A percentile compares a stretch with the other conserved stretches of the same genome.
These are phyloP conservation scores for Plagodis pulveraria DNA, from an alignment of 2,888 invertebrate genomes.

Conservation along the genomic window DNA sequence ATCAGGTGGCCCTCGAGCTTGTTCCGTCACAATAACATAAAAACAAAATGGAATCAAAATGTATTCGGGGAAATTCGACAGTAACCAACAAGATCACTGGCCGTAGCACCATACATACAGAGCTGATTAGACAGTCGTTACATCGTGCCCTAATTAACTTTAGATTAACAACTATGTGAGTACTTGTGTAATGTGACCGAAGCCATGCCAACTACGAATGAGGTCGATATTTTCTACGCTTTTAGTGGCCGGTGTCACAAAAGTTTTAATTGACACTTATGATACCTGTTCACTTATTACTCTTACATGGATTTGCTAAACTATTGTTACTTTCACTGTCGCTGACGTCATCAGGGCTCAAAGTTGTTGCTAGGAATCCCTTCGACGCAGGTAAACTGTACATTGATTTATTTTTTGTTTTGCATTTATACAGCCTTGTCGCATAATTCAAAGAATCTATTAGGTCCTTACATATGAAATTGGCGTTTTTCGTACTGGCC, in stretches of 20 bases:
- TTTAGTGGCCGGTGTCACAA: conserved; percentile 2
- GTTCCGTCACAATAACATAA: no score
- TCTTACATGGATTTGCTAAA: not conserved
- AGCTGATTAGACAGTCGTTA: conserved; percentile 3
- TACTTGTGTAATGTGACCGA: not conserved
- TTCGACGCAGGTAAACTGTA: no score
- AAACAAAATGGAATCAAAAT: no score
- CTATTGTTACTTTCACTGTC: not conserved
- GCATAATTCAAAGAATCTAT: no score
- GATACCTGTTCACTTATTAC: not conserved
- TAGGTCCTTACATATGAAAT: no score
- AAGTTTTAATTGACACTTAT: conserved; percentile 3
- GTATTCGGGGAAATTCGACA: no score
- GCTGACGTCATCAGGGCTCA: not conserved
- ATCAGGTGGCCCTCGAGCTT: no score
- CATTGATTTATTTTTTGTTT: no score
- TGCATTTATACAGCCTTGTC: no score
- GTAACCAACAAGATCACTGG: not conserved
- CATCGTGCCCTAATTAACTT: conserved; percentile 21
- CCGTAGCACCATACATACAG: not conserved
- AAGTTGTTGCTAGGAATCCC: no score
- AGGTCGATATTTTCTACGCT: conserved; percentile 6
- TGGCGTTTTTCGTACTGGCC: no score
- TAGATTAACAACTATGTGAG: conserved; percentile 15
- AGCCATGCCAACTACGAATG: conserved; percentile 8